Evolutionary conservation across 2,797 vertebrate species (phyloP), one percentile per base, ranked within the genome.

Genomic region (Chelon auratus): DNA sequence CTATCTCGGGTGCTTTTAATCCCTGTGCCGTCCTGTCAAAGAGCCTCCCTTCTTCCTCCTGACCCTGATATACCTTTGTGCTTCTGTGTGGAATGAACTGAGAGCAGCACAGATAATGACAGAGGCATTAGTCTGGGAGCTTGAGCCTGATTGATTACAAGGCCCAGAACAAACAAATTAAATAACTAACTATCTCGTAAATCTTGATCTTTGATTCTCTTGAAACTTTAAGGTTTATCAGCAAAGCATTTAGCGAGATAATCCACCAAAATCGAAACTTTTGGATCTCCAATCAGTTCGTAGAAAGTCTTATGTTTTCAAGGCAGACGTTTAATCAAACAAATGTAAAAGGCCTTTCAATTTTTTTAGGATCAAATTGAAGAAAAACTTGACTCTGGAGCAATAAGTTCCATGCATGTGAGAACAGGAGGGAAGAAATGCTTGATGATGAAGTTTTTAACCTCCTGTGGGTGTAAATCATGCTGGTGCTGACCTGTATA

Each of bases 401-500:
- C 1, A 24, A 18, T 58, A 52, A 45, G 69, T 42, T 68, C 33
- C 22, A 17, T 20, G 43, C 9, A 11, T 62, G 53, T 67, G 18
- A 57, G 36, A 62, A 61, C n/a, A 57, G 43, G 18, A 62, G 62
- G 56, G 15, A 36, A 57, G 14, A 47, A 72, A 75, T n/a, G 68
- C 66, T 68, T 68, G 30, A 33, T 82, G 76, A 85, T 81, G 72
- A 80, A 62, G 77, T 82, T 80, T 62, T 57, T 5, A 1, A 36
- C 40, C 75, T 60, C 42, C 9, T 12, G 53, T 9, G n/a, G 62
- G 37, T 15, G 59, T 90, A 90, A 89, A 90, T 91, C 89, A 78
- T 4, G 10, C 59, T 22, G 60, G 74, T 61, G 89, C 84, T 86
- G 88, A 88, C 87, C 77, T 72, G 82, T 85, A 87, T 89, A 92